Evolutionary conservation across 1,140 invertebrate genomes (phyloP), one percentile per base, ranked within the genome.

Genomic region (Teleopsis dalmanni): DNA sequence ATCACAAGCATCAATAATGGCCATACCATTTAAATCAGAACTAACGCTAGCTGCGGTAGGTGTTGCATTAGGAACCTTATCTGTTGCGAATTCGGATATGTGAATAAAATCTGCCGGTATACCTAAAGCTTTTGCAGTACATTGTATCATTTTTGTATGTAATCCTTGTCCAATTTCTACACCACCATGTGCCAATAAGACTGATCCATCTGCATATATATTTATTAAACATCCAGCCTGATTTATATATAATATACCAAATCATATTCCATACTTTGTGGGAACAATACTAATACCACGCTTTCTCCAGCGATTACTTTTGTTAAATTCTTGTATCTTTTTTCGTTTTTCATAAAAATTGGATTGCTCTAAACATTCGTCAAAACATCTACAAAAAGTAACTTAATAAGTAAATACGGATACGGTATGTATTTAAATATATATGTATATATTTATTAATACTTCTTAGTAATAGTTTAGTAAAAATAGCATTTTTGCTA

Each of bases 131-230:
- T 83, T 75, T 40, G 85, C 85, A 0, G 86, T 84, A 25, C 90
- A 81, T 78, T 95, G 91, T 50, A 94, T 85, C 84, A 95, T 92
- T 76, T 96, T 97, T 1, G 91, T 97, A 59, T 96, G 88, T 0
- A 97, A 72, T 2, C 94, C 95, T 74, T 97, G 94, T 1, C 95
- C 95, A 86, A 97, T 97, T 77, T 98, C 94, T 14, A 85, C 86
- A 14, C 93, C 94, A 34, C 88, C 90, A 66, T 96, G 92, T 22
- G 81, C 82, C n/a, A 98, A 59, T 3, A 97, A 74, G 5, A 97
- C 88, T 0, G 92, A 93, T 1, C 95, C 95, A 75, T 98, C 95
- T 0, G 72, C 76, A 61, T 97, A 97, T 18, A 97, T 77, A 18
- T 91, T 79, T n/a, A 97, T 76, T 16, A 97, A 72, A 4, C 92